Evolutionary conservation across 2,113 vertebrate genomes (phyloP), one percentile per base, ranked within the genome.

Genomic region (Hemichromis elongatus): DNA sequence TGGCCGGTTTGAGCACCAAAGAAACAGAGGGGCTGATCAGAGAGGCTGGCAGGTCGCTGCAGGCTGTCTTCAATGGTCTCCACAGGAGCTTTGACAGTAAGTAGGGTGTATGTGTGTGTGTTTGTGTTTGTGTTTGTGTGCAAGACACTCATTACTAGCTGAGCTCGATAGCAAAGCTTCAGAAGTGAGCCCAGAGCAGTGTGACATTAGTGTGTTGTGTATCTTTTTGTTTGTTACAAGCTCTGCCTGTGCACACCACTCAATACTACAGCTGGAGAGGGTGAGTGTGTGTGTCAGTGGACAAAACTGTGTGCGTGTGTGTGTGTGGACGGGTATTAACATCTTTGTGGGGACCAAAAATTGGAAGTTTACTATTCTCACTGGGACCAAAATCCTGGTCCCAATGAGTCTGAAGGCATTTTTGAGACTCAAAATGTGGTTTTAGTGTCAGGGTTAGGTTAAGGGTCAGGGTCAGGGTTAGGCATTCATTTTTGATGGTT

Each of bases 41-140:
- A 75, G 98, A 98, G 75, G 96, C 97, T 1, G 96, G 97, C 84
- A 96, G 96, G 3, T 92, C 96, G 1, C 95, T 99, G 93, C 98
- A 99, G 95, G 83, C 86, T 0, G 92, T 86, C 7, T 96, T 99
- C 40, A 96, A 95, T 30, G 52, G 95, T 0, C 98, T 98, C 93
- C 96, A 97, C 94, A 97, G 95, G 52, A 96, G 92, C 94, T 98
- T 98, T n/a, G 97, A 99, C 66, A 96, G 98, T 99, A 88, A 98
- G 98, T 95, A 40, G 16, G 56, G 63, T 75, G 18, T 83, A 5
- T 80, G 9, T 79, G 73, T 80, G 82, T 42, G n/a, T 59, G 7
- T n/a, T n/a, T 88, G 9, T 89, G 83, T 78, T 80, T 81, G 61
- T 55, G 35, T 83, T 30, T 87, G 86, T 70, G 50, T 80, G 35